Evolutionary conservation across 2,113 vertebrate genomes (phyloP), one percentile per base, ranked within the genome.

Genomic region (Elachura formosa): DNA sequence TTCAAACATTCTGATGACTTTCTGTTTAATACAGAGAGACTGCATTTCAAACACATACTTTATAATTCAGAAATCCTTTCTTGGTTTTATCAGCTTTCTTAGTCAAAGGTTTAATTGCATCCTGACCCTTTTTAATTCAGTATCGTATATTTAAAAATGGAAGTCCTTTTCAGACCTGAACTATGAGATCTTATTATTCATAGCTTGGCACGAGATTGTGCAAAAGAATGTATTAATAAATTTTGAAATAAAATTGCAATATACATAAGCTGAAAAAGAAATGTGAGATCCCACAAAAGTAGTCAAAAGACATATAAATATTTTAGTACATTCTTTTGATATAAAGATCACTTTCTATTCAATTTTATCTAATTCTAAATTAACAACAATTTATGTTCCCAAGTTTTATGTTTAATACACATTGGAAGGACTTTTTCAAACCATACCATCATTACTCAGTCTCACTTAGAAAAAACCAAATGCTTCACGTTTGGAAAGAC

Each of bases 51-150:
- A 95, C 11, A 76, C 3, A 55, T 51, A 61, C 67, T 93, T 93
- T 67, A 74, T 84, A 83, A 94, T 68, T 74, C 83, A 88, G 83
- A 89, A 90, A 89, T 77, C 48, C 38, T 92, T 94, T 41, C 55
- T 67, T 4, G 2, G 34, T 80, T 92, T 93, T 96, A 96, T 92
- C 88, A 92, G 48, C 46, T 77, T 88, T 28, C 46, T 84, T 84
- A 86, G 75, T 84, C 48, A 77, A 86, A 92, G 48, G 86, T 92
- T 93, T 93, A 96, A 96, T 96, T 96, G 92, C 85, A 81, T 96
- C 92, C 79, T 94, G 95, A 95, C 94, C 86, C 90, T 95, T 91
- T 93, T 80, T 36, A 94, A 95, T 92, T 94, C 40, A 77, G 68
- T 75, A 89, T 72, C 34, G 0, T 90, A 81, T 85, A 88, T 92